Conservation (phyloP, 2,888 invertebrate genomes). For the Lasioglossum marginatum region DNA sequence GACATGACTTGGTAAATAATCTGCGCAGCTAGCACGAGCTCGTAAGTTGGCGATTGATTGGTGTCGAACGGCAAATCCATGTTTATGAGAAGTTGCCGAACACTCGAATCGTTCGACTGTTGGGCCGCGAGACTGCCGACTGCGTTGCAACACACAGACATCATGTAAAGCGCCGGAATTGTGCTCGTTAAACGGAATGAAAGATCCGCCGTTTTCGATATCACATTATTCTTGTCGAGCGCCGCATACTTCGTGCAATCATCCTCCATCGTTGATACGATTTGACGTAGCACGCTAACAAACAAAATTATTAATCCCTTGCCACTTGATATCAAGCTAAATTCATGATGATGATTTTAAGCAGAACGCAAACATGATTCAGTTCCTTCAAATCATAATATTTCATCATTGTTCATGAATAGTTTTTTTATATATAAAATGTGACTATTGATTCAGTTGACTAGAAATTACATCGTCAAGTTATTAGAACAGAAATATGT, state of each 20-base stretch:
- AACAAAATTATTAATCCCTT: not conserved
- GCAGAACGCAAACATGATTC: too few relatives aligned
- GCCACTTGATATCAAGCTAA: not conserved
- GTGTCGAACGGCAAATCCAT: conserved; percentile 57
- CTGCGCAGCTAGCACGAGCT: conserved; percentile 34
- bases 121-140: conserved; percentile 12
- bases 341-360: not conserved
- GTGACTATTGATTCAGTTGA: not conserved
- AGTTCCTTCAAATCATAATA: not conserved
- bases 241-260: conserved; percentile 44
- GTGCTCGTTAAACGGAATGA: conserved; percentile 46
- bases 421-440: not conserved
- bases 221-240: conserved; percentile 17
- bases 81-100: conserved; percentile 40
- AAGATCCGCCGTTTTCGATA: conserved; percentile 21
- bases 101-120: not conserved
- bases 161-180: conserved; percentile 26
- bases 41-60: conserved; percentile 36
- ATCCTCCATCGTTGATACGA: conserved; percentile 40
- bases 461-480: not conserved
- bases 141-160: conserved; percentile 24
- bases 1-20: conserved; percentile 2
- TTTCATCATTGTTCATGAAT: not conserved
- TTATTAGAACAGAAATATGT: not conserved
- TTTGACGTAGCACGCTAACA: not conserved